Percentiles rank a stretch among this genome's conserved stretches.
phyloP scores from a whole-genome alignment of 1,140 invertebrate genomes.

The Drosophila eugracilis region DNA sequence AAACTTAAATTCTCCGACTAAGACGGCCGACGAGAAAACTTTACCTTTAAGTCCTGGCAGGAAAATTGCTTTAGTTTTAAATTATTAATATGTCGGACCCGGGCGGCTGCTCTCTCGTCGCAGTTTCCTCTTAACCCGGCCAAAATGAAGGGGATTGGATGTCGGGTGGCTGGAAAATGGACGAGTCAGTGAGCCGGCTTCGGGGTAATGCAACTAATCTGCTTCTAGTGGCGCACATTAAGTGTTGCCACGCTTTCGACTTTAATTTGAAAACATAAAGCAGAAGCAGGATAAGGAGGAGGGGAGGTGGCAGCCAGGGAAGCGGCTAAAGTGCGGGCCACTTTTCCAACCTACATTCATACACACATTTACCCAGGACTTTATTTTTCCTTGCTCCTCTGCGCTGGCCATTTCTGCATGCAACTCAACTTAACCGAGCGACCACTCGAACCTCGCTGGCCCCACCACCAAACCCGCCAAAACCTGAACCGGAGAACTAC shows the following conservation, averaged over 20 bases:
- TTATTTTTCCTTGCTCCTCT: conserved; percentile 25
- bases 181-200: conserved; percentile 37
- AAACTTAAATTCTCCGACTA: conserved; percentile 32
- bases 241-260: conserved; percentile 82
- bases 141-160: neutral
- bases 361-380: conserved; percentile 8
- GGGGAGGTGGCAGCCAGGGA: conserved; percentile 5
- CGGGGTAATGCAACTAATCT: conserved; percentile 77
- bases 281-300: conserved; percentile 42
- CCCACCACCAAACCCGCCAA: neutral
- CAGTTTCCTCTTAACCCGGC: neutral
- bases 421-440: conserved; percentile 63
- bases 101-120: conserved; percentile 17
- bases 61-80: conserved; percentile 46
- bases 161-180: conserved; percentile 18
- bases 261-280: conserved; percentile 83
- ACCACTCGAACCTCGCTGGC: conserved; percentile 54
- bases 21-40: conserved; percentile 25
- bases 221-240: conserved; percentile 82
- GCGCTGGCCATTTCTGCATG: conserved; percentile 63
- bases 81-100: conserved; percentile 65
- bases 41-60: conserved; percentile 38
- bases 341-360: conserved; percentile 42
- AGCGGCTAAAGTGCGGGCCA: conserved; percentile 58
- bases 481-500: conserved; percentile 8